phyloP scores from a whole-genome alignment of 2,797 vertebrate species.

The Carduelis carduelis region DNA sequence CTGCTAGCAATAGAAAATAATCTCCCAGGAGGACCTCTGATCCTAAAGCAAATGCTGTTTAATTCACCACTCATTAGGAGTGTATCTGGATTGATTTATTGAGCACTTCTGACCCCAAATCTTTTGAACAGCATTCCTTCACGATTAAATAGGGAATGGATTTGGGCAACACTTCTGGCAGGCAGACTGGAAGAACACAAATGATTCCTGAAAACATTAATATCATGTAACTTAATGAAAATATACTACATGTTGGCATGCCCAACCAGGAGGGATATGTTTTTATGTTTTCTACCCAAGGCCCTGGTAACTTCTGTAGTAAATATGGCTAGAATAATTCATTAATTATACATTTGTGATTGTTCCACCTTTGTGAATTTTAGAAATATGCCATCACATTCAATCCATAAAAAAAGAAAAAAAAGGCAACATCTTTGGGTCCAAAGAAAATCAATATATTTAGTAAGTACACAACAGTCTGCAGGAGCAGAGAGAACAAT shows the following conservation, averaged over 20 bases:
- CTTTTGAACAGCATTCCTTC: conserved; percentile 75
- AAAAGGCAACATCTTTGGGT: conserved; percentile 30
- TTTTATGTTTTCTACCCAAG: conserved; percentile 65
- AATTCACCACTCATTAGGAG: conserved; percentile 76
- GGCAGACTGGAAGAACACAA: conserved; percentile 42
- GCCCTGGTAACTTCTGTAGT: conserved; percentile 50
- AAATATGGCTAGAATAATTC: conserved; percentile 61
- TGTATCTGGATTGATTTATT: conserved; percentile 77
- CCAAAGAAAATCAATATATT: conserved; percentile 53
- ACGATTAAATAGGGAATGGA: conserved; percentile 70
- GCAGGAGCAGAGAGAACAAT: neutral
- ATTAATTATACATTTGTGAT: conserved; percentile 62
- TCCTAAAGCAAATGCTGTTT: conserved; percentile 75
- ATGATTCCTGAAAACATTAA: conserved; percentile 49
- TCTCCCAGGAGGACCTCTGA: conserved; percentile 70
- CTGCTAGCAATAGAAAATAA: conserved; percentile 63
- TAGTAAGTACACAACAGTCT: neutral
- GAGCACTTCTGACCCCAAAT: conserved; percentile 67
- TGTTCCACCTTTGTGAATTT: conserved; percentile 51
- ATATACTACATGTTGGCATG: conserved; percentile 35
- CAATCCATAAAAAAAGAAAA: conserved; percentile 29
- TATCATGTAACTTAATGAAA: conserved; percentile 67
- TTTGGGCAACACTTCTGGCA: conserved; percentile 58
- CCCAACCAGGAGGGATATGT: conserved; percentile 30
- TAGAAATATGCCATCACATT: conserved; percentile 55